Evolutionary conservation across 2,888 invertebrate genomes (phyloP).

Genomic region (Pedicia rivosa): DNA sequence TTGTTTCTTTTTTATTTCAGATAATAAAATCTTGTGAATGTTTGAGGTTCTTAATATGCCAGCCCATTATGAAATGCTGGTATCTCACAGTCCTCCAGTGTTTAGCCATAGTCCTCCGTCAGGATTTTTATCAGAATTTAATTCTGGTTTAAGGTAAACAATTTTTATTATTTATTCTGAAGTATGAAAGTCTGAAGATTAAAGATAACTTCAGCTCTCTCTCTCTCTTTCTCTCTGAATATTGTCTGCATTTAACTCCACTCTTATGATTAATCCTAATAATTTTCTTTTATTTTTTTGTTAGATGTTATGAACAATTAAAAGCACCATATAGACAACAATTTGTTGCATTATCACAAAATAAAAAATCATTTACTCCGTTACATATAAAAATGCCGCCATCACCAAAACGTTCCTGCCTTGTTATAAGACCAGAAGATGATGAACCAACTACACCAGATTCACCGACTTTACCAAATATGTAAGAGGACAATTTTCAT

Average conservation of each 20-base stretch:
- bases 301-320: slow-evolving; percentile 25
- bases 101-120: slow-evolving; percentile 56
- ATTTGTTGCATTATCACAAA: slow-evolving; percentile 21
- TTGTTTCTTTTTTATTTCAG: too few relatives aligned
- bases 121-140: slow-evolving; percentile 43
- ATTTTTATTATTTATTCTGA: neutral
- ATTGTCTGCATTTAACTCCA: too few relatives aligned
- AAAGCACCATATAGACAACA: slow-evolving; percentile 28
- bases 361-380: slow-evolving; percentile 14
- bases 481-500: neutral
- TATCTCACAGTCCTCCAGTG: slow-evolving; percentile 50
- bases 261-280: too few relatives aligned
- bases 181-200: neutral
- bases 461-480: slow-evolving; percentile 3
- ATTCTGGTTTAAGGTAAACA: slow-evolving; percentile 26
- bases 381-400: slow-evolving; percentile 24
- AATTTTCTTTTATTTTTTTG: slow-evolving; percentile 14
- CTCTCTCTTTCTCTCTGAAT: too few relatives aligned
- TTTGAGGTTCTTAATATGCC: slow-evolving; percentile 4
- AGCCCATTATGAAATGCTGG: slow-evolving; percentile 34
- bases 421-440: slow-evolving; percentile 28
- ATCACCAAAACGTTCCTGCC: slow-evolving; percentile 36
- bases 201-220: too few relatives aligned
- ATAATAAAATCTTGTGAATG: neutral
- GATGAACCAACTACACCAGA: slow-evolving; percentile 4